A percentile compares a stretch with the other conserved stretches of the same genome.
These are phyloP conservation scores for Apotomis capreana DNA, from an alignment of 2,888 invertebrate genomes.

Conservation along the genomic window DNA sequence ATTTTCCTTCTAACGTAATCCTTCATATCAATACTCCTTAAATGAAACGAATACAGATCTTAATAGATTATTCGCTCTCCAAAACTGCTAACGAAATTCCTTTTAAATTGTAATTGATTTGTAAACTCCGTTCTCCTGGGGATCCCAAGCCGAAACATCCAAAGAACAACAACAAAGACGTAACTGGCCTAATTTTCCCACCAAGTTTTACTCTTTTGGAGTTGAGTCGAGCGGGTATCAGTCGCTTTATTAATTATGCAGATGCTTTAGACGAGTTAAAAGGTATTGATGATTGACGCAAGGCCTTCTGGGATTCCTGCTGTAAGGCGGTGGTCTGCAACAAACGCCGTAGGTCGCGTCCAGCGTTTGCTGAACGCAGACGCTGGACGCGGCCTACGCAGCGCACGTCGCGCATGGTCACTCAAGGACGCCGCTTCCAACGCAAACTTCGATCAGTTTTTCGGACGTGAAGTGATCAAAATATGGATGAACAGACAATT, in stretches of 20 bases:
- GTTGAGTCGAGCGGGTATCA: neutral
- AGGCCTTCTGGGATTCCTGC: neutral
- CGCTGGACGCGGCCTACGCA: too few species aligned
- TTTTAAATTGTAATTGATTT: conserved; percentile 31
- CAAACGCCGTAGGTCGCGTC: too few species aligned
- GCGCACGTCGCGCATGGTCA: too few species aligned
- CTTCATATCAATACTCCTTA: too few species aligned
- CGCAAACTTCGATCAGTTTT: too few species aligned
- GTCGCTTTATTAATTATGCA: conserved; percentile 21
- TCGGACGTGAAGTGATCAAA: too few species aligned
- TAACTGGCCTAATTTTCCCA: neutral
- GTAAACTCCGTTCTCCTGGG: conserved; percentile 17
- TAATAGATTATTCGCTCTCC: neutral
- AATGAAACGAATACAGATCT: too few species aligned
- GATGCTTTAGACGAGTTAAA: conserved; percentile 15
- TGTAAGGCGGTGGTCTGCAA: too few species aligned
- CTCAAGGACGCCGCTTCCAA: too few species aligned
- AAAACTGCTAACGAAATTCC: conserved; percentile 12
- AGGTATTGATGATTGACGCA: conserved; percentile 7
- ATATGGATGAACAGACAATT: too few species aligned
- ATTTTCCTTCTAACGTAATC: too few species aligned
- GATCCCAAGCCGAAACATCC: neutral
- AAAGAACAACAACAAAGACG: neutral
- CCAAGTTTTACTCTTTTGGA: neutral
- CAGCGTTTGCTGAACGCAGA: too few species aligned